Conservation (phyloP, 1,140 invertebrate genomes). For the Venustaconcha ellipsiformis region DNA sequence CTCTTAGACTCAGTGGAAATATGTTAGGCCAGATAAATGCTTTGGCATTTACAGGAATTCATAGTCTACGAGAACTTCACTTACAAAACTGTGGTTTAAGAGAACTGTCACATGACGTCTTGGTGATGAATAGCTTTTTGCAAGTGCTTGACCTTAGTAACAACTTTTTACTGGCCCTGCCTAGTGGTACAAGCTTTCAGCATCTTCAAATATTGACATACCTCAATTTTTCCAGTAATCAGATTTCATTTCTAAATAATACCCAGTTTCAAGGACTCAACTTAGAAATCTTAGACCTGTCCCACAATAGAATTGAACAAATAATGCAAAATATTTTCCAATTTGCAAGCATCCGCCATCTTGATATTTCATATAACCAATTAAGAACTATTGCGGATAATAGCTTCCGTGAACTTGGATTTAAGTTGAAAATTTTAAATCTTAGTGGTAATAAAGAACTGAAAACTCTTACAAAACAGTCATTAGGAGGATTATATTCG, state of each 20-base stretch:
- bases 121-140: constrained; percentile 5
- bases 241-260: constrained; percentile 9
- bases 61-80: constrained; percentile 8
- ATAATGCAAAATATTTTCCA: constrained; percentile 12
- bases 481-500: constrained; percentile 16
- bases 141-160: constrained; percentile 21
- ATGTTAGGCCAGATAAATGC: constrained; percentile 17
- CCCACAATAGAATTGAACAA: constrained; percentile 11
- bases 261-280: constrained; percentile 19
- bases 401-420: constrained; percentile 11
- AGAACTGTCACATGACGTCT: constrained; percentile 23
- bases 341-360: constrained; percentile 9
- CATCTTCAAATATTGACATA: constrained; percentile 13
- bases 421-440: constrained; percentile 16
- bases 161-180: constrained; percentile 16
- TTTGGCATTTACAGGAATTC: constrained; percentile 10
- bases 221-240: constrained; percentile 10
- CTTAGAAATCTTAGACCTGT: constrained; percentile 19
- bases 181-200: constrained; percentile 4
- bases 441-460: constrained; percentile 16
- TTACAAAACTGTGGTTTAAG: constrained; percentile 12
- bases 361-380: constrained; percentile 21
- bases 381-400: constrained; percentile 4
- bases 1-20: constrained; percentile 13
- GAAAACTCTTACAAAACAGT: background rate